Evolutionary conservation across 2,113 vertebrate genomes (phyloP).

Genomic region (Gopherus evgoodei): DNA sequence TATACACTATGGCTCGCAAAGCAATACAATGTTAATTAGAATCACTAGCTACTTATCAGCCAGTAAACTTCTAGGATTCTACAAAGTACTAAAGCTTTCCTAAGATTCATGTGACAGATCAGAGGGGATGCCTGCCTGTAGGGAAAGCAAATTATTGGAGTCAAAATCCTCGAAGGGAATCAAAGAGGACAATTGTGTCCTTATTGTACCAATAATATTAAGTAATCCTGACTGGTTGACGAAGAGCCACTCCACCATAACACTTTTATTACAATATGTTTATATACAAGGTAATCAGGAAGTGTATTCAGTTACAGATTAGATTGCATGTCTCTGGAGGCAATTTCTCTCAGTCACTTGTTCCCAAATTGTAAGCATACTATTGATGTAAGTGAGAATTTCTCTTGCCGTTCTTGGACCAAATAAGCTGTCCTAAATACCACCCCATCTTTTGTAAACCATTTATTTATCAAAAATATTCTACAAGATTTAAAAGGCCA

Average conservation of each 20-base stretch:
- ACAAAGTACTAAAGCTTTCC: background rate
- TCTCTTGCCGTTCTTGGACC: background rate
- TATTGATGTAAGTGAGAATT: background rate
- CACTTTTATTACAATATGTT: background rate
- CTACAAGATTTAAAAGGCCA: background rate
- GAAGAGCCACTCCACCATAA: conserved; percentile 52
- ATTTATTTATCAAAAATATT: background rate
- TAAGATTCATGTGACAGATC: background rate
- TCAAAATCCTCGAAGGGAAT: conserved; percentile 16
- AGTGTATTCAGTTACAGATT: background rate
- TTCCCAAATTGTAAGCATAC: background rate
- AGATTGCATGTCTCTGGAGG: conserved; percentile 36
- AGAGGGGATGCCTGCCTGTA: fast-evolving
- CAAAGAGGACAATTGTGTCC: conserved; percentile 33
- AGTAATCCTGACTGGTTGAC: conserved; percentile 32
- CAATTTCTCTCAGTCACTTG: background rate
- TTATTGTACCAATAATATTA: background rate
- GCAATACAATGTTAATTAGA: background rate
- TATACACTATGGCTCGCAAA: background rate
- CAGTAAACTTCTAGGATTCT: background rate
- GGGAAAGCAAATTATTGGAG: background rate
- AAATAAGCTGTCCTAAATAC: background rate
- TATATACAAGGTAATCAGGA: conserved; percentile 55
- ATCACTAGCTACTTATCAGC: background rate
- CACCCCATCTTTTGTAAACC: background rate